Conservation (phyloP, 2,888 invertebrate genomes). For the Rutpela maculata region DNA sequence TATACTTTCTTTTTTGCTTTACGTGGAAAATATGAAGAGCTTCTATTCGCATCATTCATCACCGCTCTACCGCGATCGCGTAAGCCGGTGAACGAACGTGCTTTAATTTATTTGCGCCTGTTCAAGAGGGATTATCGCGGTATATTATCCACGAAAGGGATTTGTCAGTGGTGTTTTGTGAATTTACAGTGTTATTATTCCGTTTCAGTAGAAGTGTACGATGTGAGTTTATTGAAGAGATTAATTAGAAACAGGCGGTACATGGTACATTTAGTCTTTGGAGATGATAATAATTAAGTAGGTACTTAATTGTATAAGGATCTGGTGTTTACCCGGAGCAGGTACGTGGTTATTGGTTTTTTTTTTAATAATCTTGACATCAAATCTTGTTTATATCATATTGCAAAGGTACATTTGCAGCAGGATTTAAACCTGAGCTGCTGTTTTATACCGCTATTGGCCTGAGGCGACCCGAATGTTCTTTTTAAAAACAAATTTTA, state of each 20-base stretch:
- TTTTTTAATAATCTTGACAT: neutral
- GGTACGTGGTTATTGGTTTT: neutral
- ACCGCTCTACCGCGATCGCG: constrained; percentile 12
- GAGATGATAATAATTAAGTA: neutral
- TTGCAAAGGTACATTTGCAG: too few relatives aligned
- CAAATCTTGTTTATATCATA: too few relatives aligned
- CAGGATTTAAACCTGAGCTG: too few relatives aligned
- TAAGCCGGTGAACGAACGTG: constrained; percentile 30
- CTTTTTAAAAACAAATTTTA: too few relatives aligned
- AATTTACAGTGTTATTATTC: constrained; percentile 27
- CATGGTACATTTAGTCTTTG: neutral
- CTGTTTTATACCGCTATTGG: too few relatives aligned
- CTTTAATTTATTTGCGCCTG: constrained; percentile 27
- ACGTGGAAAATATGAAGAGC: constrained; percentile 25
- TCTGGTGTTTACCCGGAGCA: neutral
- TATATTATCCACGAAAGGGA: constrained; percentile 16
- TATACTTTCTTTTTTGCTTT: constrained; percentile 14
- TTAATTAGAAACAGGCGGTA: neutral
- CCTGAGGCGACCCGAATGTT: too few relatives aligned
- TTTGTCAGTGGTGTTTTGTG: constrained; percentile 28
- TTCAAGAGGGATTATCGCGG: constrained; percentile 33
- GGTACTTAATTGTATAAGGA: neutral
- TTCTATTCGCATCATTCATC: neutral
- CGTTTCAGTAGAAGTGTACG: constrained; percentile 9
- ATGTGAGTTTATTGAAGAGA: constrained; percentile 11